Conservation (phyloP, 2,888 invertebrate species). For the Neuroscelio doddi region DNA sequence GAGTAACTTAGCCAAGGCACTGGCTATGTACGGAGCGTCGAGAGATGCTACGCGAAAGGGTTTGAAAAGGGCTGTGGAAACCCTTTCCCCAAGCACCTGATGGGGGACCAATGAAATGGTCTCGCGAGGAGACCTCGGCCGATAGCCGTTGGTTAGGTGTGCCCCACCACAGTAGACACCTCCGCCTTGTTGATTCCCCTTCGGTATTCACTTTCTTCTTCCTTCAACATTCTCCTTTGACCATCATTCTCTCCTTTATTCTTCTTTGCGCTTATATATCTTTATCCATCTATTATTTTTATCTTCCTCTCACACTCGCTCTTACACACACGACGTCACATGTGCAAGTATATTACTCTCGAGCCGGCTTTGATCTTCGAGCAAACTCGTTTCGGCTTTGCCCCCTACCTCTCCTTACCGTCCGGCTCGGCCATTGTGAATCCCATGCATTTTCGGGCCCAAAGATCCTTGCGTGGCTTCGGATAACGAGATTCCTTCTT, state of each 20-base stretch:
- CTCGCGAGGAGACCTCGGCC: slow-evolving; percentile 60
- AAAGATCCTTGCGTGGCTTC: slow-evolving; percentile 21
- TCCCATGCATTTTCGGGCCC: slow-evolving; percentile 34
- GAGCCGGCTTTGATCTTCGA: slow-evolving; percentile 59
- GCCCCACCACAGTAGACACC: slow-evolving; percentile 53
- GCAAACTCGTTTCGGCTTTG: slow-evolving; percentile 49
- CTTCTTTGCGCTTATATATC: slow-evolving; percentile 20
- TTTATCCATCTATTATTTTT: slow-evolving; percentile 24
- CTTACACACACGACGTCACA: slow-evolving; percentile 37
- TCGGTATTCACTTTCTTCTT: slow-evolving; percentile 20
- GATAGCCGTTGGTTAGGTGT: slow-evolving; percentile 66
- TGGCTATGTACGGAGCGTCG: slow-evolving; percentile 38
- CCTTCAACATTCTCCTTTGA: slow-evolving; percentile 23
- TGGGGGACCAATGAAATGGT: slow-evolving; percentile 64
- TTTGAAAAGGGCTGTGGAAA: slow-evolving; percentile 50
- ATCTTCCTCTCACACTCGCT: slow-evolving; percentile 19
- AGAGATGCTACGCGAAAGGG: slow-evolving; percentile 40
- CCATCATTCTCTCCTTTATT: slow-evolving; percentile 36
- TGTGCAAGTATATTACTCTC: slow-evolving; percentile 55
- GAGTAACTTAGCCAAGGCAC: slow-evolving; percentile 43
- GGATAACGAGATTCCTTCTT: slow-evolving; percentile 38
- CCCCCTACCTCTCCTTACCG: slow-evolving; percentile 4
- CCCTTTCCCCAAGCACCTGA: slow-evolving; percentile 53
- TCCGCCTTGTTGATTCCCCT: slow-evolving; percentile 12
- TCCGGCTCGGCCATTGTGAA: slow-evolving; percentile 35